A percentile compares a stretch with the other conserved stretches of the same genome.
Conservation (phyloP, 1,140 invertebrate species). For the Danaus plexippus region DNA sequence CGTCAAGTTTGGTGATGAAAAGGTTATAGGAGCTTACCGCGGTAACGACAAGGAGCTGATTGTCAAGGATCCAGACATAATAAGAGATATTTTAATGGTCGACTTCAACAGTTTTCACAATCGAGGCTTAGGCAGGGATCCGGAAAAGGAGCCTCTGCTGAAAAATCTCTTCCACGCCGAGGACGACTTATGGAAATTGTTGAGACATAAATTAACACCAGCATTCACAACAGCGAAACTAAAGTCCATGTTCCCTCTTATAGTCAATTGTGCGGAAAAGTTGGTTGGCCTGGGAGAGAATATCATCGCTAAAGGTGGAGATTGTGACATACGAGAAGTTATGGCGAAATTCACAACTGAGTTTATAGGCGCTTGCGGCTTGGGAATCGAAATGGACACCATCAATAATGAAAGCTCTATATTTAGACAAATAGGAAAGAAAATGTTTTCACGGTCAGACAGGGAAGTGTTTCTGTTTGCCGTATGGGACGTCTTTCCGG, state of each 20-base stretch:
- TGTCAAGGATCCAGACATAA: constrained; percentile 36
- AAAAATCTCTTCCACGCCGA: constrained; percentile 53
- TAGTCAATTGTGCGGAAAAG: constrained; percentile 14
- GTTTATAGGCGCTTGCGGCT: constrained; percentile 22
- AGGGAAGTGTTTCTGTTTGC: not conserved
- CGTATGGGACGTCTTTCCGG: constrained; percentile 18
- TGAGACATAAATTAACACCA: constrained; percentile 46
- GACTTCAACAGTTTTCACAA: constrained; percentile 41
- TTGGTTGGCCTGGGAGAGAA: constrained; percentile 9
- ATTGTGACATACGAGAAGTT: constrained; percentile 9
- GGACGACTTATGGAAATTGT: constrained; percentile 73
- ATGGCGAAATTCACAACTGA: constrained; percentile 21
- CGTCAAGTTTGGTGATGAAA: constrained; percentile 38
- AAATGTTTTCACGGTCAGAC: constrained; percentile 9
- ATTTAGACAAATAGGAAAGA: constrained; percentile 20
- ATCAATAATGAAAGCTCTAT: constrained; percentile 22
- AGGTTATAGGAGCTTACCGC: constrained; percentile 45
- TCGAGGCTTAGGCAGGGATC: constrained; percentile 46
- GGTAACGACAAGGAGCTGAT: constrained; percentile 36
- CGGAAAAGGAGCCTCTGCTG: constrained; percentile 38
- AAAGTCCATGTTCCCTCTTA: constrained; percentile 19
- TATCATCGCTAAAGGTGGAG: constrained; percentile 9
- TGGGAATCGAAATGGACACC: constrained; percentile 24
- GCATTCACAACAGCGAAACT: constrained; percentile 14
- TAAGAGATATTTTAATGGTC: constrained; percentile 30